phyloP scores from a whole-genome alignment of 2,797 vertebrate genomes.

The Myotis findleyi region DNA sequence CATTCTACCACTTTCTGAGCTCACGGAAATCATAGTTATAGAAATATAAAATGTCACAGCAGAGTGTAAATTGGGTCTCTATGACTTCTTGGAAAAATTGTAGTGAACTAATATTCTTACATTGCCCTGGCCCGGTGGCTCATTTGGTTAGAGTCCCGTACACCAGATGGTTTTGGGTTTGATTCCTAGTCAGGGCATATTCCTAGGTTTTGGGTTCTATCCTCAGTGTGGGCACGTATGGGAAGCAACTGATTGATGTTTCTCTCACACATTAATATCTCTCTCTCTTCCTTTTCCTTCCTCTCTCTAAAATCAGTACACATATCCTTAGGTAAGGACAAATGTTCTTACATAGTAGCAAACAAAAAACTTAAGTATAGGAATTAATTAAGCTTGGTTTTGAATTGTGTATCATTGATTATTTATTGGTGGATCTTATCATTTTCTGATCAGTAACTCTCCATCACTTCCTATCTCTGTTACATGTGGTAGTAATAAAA shows the following conservation, averaged over 20 bases:
- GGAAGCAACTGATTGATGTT: background rate
- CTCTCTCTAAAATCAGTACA: background rate
- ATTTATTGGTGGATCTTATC: background rate
- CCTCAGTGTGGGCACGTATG: background rate
- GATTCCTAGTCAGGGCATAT: background rate
- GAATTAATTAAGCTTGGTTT: background rate
- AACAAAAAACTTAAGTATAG: background rate
- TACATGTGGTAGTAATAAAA: background rate
- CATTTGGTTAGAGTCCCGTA: background rate
- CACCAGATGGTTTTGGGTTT: background rate
- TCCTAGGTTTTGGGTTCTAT: background rate
- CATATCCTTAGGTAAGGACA: background rate
- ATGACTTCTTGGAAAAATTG: background rate
- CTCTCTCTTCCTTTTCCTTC: background rate
- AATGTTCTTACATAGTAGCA: background rate
- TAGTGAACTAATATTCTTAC: background rate
- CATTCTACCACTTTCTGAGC: background rate
- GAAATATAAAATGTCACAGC: slow-evolving; percentile 34
- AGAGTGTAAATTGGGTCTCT: background rate
- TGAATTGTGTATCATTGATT: background rate
- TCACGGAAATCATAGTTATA: background rate
- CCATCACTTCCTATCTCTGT: background rate
- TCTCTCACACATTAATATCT: background rate
- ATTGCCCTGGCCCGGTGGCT: background rate
- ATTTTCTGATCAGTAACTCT: background rate